Evolutionary conservation across 2,113 vertebrate genomes (phyloP).

Genomic region (Catagonus wagneri): DNA sequence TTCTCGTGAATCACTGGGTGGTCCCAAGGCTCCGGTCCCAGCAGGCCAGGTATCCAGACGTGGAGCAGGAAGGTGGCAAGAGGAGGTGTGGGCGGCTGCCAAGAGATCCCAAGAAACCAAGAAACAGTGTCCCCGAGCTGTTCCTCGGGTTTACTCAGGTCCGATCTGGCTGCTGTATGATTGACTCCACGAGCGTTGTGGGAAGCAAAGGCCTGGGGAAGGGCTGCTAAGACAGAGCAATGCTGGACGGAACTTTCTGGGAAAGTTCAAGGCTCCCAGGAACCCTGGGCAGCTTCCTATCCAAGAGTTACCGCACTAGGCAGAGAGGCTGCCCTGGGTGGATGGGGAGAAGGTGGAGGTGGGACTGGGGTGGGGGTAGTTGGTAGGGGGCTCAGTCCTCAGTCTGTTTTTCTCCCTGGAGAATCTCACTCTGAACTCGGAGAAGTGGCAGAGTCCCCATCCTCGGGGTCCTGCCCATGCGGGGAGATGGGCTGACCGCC

Average conservation of each 20-base stretch:
- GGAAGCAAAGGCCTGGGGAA: background rate
- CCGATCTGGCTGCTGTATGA: background rate
- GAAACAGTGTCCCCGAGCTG: background rate
- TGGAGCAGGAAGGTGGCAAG: background rate
- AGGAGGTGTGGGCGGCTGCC: background rate
- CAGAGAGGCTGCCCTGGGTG: background rate
- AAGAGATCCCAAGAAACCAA: background rate
- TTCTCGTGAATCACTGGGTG: background rate
- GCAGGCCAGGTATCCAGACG: background rate
- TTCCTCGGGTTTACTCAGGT: background rate
- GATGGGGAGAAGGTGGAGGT: background rate
- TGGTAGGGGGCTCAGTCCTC: background rate
- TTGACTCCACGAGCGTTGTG: background rate
- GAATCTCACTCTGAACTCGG: constrained; percentile 92
- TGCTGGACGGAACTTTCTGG: constrained; percentile 8
- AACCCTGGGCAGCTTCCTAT: background rate
- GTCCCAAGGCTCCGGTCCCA: background rate
- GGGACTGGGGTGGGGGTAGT: background rate
- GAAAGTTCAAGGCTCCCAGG: background rate
- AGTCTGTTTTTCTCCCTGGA: background rate
- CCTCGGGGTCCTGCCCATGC: constrained; percentile 92
- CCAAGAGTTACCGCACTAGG: background rate
- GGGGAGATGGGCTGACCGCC: constrained; percentile 94
- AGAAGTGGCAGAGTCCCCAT: constrained; percentile 94
- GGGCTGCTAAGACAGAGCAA: background rate